Percentiles rank a stretch among this genome's conserved stretches.
phyloP scores from a whole-genome alignment of 1,140 invertebrate genomes.

The Heliconius himera region DNA sequence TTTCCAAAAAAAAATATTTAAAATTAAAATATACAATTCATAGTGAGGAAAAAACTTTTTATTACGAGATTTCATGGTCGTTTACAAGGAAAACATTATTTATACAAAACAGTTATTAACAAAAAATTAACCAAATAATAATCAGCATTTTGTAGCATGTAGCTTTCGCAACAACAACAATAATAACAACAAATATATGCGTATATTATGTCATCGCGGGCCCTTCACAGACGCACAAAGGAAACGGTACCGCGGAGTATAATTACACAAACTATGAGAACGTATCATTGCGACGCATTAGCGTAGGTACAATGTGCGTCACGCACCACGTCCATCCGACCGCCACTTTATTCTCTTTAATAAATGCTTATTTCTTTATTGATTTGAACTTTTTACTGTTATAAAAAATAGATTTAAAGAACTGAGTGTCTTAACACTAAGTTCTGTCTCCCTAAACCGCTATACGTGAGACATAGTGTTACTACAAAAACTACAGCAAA shows the following conservation, averaged over 20 bases:
- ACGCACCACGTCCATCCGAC: constrained; percentile 13
- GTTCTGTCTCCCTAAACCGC: too few species aligned
- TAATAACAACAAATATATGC: neutral
- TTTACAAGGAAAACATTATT: neutral
- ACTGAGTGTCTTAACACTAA: too few species aligned
- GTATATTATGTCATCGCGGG: constrained; percentile 16
- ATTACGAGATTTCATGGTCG: neutral
- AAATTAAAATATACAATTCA: neutral
- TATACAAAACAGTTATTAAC: too few species aligned
- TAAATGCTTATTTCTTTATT: neutral
- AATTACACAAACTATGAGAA: constrained; percentile 32
- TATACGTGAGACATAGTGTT: too few species aligned
- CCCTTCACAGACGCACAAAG: constrained; percentile 18
- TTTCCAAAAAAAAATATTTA: neutral
- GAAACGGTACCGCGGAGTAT: constrained; percentile 22
- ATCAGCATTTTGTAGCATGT: neutral
- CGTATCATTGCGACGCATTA: constrained; percentile 29
- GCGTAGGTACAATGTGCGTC: constrained; percentile 17
- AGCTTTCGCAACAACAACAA: neutral
- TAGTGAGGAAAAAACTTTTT: neutral
- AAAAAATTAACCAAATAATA: neutral
- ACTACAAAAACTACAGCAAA: too few species aligned
- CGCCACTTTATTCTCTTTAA: neutral
- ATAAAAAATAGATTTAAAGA: neutral
- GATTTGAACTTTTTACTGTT: neutral